Percentiles rank a stretch among this genome's conserved stretches.
These are phyloP conservation scores for Stegodyphus mimosarum DNA, from an alignment of 1,140 invertebrate species.

Conservation along the genomic window DNA sequence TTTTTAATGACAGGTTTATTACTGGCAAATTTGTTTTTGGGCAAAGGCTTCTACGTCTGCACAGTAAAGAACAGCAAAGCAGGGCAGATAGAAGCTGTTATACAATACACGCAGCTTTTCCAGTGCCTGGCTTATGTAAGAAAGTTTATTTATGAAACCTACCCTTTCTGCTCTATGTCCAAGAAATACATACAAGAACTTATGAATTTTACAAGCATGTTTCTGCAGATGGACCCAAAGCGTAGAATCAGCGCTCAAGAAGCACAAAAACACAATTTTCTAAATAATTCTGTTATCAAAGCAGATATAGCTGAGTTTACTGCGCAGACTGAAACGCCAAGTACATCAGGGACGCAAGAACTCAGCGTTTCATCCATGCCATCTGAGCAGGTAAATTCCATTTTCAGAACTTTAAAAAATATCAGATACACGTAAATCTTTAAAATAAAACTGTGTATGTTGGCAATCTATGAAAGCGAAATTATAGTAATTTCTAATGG, in stretches of 20 bases:
- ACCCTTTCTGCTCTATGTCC: constrained; percentile 1
- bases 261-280: not conserved
- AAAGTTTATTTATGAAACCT: constrained; percentile 23
- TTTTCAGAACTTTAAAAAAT: too few relatives aligned
- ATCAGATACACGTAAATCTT: too few relatives aligned
- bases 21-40: constrained; percentile 24
- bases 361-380: too few relatives aligned
- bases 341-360: too few relatives aligned
- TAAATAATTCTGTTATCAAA: not conserved
- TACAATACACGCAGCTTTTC: constrained; percentile 15
- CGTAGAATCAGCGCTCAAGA: not conserved
- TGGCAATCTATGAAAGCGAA: too few relatives aligned
- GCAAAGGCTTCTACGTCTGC: constrained; percentile 33
- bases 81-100: constrained; percentile 6
- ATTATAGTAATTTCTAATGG: too few relatives aligned
- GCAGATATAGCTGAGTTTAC: too few relatives aligned
- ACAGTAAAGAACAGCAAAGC: constrained; percentile 29
- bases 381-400: too few relatives aligned
- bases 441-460: too few relatives aligned
- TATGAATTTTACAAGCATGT: constrained; percentile 1
- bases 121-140: not conserved
- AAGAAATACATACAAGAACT: not conserved
- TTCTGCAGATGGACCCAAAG: constrained; percentile 11
- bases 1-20: constrained; percentile 19
- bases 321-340: too few relatives aligned